phyloP scores from a whole-genome alignment of 2,113 vertebrate genomes.

The Pycnonotus jocosus region DNA sequence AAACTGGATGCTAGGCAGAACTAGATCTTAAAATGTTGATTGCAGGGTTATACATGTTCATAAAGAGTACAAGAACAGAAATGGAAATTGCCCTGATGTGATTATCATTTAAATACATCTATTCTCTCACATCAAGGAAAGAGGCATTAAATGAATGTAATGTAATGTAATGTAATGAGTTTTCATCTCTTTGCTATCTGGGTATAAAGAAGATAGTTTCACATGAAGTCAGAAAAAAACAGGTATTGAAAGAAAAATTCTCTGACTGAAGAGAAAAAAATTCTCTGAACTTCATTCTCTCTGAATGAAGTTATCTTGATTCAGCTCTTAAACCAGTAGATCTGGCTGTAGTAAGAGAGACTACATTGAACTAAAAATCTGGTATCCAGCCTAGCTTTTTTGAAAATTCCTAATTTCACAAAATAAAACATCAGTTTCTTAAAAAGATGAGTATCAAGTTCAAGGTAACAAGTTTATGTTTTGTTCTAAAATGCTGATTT shows the following conservation, averaged over 20 bases:
- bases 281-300: background rate
- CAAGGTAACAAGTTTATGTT: background rate
- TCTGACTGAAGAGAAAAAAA: background rate
- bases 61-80: background rate
- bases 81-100: background rate
- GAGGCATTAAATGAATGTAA: background rate
- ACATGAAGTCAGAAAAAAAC: background rate
- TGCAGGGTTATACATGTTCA: slow-evolving; percentile 2
- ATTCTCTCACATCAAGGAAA: background rate
- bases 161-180: background rate
- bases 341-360: background rate
- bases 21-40: slow-evolving; percentile 33
- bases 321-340: background rate
- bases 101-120: slow-evolving; percentile 27
- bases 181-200: background rate
- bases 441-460: background rate
- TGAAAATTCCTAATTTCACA: background rate
- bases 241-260: background rate
- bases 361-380: background rate
- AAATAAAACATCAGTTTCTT: background rate
- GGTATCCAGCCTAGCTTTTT: background rate
- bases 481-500: background rate
- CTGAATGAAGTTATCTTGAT: background rate
- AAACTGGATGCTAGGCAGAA: slow-evolving; percentile 2
- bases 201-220: background rate